Evolutionary conservation across 2,888 invertebrate genomes (phyloP), one percentile per base, ranked within the genome.

Genomic region (Dione juno): DNA sequence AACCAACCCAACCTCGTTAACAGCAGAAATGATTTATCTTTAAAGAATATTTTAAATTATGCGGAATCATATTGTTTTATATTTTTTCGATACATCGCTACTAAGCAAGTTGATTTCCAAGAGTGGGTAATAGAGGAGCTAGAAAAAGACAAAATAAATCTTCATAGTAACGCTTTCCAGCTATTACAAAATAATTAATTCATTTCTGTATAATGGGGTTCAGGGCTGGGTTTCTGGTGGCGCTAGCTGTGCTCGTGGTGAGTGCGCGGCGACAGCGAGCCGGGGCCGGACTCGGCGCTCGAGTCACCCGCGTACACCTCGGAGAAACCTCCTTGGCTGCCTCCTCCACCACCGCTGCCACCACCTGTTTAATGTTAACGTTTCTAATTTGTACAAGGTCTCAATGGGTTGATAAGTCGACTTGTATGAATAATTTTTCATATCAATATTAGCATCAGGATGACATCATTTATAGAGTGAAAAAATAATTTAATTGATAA

Each of bases 161-260:
- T 28, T 28, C 28, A 28, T 28, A 28, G 28, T 2, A 28, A 13
- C 13, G 13, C 43, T 43, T 43, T 43, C 13, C 8, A 13, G 43
- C 43, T 11, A n/a, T n/a, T n/a, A 13, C 13, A 13, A 41, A 11
- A 40, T 3, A 41, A 14, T 21, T 41, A 59, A 3, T 21, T 59
- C 59, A 59, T 59, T 43, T 59, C 41, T 3, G 63, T 48, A 35
- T 63, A 48, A 6, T 48, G 45, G 9, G n/a, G 53, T 37, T 16
- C 53, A 28, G 35, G 14, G 52, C 59, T 41, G 7, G 50, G 40
- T 66, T 59, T 58, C 43, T 67, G 77, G 65, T 70, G 80, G 75
- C 87, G 93, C 87, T 93, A 93, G 92, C 93, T 93, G 81, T 91
- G 92, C 37, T 93, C 92, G 77, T 89, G 90, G 74, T 91, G 92